phyloP scores from a whole-genome alignment of 2,797 vertebrate species.

The Hybognathus amarus region DNA sequence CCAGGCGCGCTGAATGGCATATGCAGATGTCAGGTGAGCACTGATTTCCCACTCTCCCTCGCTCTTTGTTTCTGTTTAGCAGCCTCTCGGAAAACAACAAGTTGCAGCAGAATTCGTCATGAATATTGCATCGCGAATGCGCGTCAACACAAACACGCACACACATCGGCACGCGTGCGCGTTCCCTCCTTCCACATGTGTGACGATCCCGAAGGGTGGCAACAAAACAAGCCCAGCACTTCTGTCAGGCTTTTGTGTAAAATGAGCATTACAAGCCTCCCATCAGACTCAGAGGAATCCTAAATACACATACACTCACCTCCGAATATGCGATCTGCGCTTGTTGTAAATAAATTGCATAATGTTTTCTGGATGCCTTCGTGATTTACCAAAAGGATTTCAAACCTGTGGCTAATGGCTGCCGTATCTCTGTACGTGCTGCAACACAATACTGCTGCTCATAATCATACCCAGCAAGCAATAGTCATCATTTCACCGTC shows the following conservation, averaged over 20 bases:
- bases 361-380: neutral
- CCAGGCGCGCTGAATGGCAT: constrained; percentile 79
- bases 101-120: constrained; percentile 74
- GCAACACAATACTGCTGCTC: neutral
- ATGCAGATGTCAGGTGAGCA: constrained; percentile 83
- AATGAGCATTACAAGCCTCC: constrained; percentile 46
- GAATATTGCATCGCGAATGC: constrained; percentile 75
- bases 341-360: constrained; percentile 35
- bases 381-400: constrained; percentile 66
- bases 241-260: constrained; percentile 45
- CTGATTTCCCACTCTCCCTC: constrained; percentile 40
- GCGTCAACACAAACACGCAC: constrained; percentile 28
- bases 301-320: constrained; percentile 20
- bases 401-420: constrained; percentile 61
- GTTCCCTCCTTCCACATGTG: constrained; percentile 6
- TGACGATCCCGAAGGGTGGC: constrained; percentile 32
- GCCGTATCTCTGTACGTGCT: neutral
- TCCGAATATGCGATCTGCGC: neutral
- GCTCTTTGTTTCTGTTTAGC: constrained; percentile 66
- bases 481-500: too few species aligned
- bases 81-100: constrained; percentile 69
- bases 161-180: neutral
- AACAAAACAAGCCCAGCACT: constrained; percentile 58
- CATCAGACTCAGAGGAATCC: constrained; percentile 37
- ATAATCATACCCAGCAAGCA: neutral